Evolutionary conservation across 2,888 invertebrate species (phyloP).

Genomic region (Himalopsyche japonica): DNA sequence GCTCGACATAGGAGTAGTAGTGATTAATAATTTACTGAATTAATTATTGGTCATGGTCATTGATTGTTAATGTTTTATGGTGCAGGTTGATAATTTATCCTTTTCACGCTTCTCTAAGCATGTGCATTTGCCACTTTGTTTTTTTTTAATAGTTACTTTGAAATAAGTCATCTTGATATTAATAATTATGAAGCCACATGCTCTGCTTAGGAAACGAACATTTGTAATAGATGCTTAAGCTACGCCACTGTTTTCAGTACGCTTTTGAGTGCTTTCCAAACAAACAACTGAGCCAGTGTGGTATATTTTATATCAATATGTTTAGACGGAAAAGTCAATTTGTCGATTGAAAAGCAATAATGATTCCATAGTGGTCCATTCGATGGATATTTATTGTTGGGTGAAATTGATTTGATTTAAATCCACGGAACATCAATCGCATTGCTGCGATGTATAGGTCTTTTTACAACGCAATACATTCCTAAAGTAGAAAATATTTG

Average conservation of each 20-base stretch:
- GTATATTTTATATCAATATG: neutral
- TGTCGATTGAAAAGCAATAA: conserved; percentile 1
- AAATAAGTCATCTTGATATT: too few relatives aligned
- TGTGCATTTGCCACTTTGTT: too few relatives aligned
- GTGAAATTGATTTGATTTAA: neutral
- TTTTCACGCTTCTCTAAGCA: too few relatives aligned
- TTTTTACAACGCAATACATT: neutral
- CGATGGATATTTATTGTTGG: neutral
- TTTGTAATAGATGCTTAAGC: neutral
- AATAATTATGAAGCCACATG: neutral
- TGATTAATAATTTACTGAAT: too few relatives aligned
- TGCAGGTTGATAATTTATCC: too few relatives aligned
- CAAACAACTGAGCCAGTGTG: neutral
- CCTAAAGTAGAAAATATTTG: neutral
- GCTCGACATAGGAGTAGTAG: too few relatives aligned
- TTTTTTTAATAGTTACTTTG: too few relatives aligned
- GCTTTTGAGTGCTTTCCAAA: neutral
- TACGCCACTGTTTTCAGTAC: neutral
- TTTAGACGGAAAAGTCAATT: neutral
- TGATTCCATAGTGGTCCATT: neutral
- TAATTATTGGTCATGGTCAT: too few relatives aligned
- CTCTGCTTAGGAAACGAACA: neutral
- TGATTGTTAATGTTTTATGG: too few relatives aligned
- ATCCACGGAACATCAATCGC: neutral
- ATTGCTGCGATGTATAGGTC: neutral